phyloP scores from a whole-genome alignment of 2,888 invertebrate species.

The Agonopterix heracliana region DNA sequence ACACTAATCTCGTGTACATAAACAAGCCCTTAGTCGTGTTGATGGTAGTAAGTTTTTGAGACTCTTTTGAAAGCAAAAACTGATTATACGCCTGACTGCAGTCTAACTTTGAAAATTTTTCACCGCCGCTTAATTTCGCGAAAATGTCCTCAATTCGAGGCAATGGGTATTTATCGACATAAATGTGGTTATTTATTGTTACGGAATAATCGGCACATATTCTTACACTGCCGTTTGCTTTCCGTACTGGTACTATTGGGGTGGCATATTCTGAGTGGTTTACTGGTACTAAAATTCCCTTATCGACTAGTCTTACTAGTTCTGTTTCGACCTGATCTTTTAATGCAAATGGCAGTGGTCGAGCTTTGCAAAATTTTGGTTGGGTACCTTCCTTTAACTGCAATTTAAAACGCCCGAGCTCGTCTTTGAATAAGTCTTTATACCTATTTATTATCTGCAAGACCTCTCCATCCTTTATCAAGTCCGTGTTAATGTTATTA shows the following conservation, averaged over 20 bases:
- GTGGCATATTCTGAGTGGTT: slow-evolving; percentile 11
- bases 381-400: slow-evolving; percentile 2
- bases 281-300: slow-evolving; percentile 16
- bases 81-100: slow-evolving; percentile 4
- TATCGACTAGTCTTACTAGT: slow-evolving; percentile 12
- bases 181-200: slow-evolving; percentile 19
- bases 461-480: neutral
- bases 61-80: neutral
- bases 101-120: slow-evolving; percentile 3
- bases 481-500: neutral
- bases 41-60: slow-evolving; percentile 2
- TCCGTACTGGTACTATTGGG: slow-evolving; percentile 12
- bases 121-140: slow-evolving; percentile 1
- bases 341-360: slow-evolving; percentile 21
- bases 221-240: slow-evolving; percentile 13
- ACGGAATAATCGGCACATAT: no score
- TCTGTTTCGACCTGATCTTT: slow-evolving; percentile 17
- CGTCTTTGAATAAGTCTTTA: slow-evolving; percentile 1
- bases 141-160: slow-evolving; percentile 19
- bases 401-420: slow-evolving; percentile 9
- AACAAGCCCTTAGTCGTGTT: slow-evolving; percentile 2
- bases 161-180: slow-evolving; percentile 17
- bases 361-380: slow-evolving; percentile 15
- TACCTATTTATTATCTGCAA: neutral
- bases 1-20: slow-evolving; percentile 2